phyloP scores from a whole-genome alignment of 2,797 vertebrate species.

The Argyrosomus regius region DNA sequence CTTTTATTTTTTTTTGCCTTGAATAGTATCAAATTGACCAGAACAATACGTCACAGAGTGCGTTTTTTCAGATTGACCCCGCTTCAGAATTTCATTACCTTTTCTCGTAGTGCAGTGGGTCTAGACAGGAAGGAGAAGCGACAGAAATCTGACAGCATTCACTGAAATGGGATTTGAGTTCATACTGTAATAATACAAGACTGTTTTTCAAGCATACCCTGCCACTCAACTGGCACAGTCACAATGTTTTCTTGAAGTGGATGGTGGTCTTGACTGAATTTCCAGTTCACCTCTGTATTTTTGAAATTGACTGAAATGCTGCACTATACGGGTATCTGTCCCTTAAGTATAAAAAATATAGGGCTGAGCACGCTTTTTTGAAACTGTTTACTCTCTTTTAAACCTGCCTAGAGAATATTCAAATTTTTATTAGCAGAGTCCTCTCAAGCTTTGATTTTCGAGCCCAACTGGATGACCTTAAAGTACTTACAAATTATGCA shows the following conservation, averaged over 20 bases:
- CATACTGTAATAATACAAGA: slow-evolving; percentile 47
- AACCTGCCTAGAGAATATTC: slow-evolving; percentile 43
- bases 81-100: slow-evolving; percentile 67
- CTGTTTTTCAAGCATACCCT: slow-evolving; percentile 42
- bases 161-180: slow-evolving; percentile 62
- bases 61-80: slow-evolving; percentile 16
- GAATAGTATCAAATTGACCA: slow-evolving; percentile 47
- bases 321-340: slow-evolving; percentile 23
- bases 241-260: slow-evolving; percentile 30
- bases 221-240: slow-evolving; percentile 34
- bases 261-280: slow-evolving; percentile 10
- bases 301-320: slow-evolving; percentile 16
- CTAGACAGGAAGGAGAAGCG: slow-evolving; percentile 51
- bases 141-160: slow-evolving; percentile 51
- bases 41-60: slow-evolving; percentile 32
- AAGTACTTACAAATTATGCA: slow-evolving; percentile 64
- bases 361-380: slow-evolving; percentile 34
- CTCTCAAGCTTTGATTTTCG: slow-evolving; percentile 54
- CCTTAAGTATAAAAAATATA: slow-evolving; percentile 11
- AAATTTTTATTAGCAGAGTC: slow-evolving; percentile 45
- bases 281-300: slow-evolving; percentile 19
- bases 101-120: slow-evolving; percentile 38
- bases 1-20: slow-evolving; percentile 17
- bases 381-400: slow-evolving; percentile 51
- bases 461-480: slow-evolving; percentile 58